Conservation (phyloP, 1,140 invertebrate species). For the Cephus cinctus region DNA sequence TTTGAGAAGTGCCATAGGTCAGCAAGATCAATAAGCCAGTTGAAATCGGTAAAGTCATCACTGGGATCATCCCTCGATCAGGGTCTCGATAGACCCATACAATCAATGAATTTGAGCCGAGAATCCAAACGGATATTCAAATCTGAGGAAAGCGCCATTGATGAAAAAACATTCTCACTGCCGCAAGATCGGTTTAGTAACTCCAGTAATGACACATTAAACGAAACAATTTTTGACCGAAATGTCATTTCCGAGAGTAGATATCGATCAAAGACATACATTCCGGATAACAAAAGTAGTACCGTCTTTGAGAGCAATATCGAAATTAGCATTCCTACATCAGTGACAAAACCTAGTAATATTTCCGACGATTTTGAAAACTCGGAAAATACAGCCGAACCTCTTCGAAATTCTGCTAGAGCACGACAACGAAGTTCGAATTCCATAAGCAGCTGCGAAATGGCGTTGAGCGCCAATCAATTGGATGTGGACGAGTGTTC, state of each 20-base stretch:
- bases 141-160: conserved; percentile 52
- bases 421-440: conserved; percentile 48
- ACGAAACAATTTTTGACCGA: conserved; percentile 33
- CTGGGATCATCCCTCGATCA: conserved; percentile 57
- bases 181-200: conserved; percentile 33
- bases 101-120: conserved; percentile 31
- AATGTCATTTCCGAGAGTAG: too few species aligned
- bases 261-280: too few species aligned
- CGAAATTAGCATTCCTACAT: conserved; percentile 50
- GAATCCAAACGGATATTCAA: conserved; percentile 51
- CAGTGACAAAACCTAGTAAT: conserved; percentile 40
- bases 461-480: conserved; percentile 47
- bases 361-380: conserved; percentile 29
- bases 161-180: conserved; percentile 37
- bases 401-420: too few species aligned
- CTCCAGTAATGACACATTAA: conserved; percentile 42
- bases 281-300: too few species aligned
- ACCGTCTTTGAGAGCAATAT: conserved; percentile 46
- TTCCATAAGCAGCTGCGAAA: conserved; percentile 54
- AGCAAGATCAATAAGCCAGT: conserved; percentile 42
- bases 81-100: conserved; percentile 51
- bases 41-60: conserved; percentile 40
- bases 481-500: conserved; percentile 42
- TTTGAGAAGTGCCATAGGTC: conserved; percentile 46
- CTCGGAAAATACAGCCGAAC: conserved; percentile 22